Evolutionary conservation across 1,140 invertebrate genomes (phyloP), one percentile per base, ranked within the genome.

Genomic region (Melipona quadrifasciata): DNA sequence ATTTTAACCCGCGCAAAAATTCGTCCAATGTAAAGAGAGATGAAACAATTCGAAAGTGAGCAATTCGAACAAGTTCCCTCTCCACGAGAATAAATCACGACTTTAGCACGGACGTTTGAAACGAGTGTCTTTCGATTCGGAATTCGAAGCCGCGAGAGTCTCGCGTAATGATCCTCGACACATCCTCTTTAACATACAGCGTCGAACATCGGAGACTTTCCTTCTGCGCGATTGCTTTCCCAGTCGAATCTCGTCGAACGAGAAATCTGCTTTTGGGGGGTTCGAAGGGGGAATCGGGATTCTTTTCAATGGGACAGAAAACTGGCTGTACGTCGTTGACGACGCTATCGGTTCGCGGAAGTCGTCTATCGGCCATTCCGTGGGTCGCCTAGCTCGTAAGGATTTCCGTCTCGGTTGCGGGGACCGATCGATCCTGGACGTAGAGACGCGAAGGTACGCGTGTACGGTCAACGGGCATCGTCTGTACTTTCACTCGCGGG

Each of bases 401-500:
- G 67, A 85, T 90, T 82, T 87, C 82, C 65, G 82, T 87, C 73
- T 84, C 61, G 61, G 61, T 21, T 21, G 47, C 17, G 27, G 47
- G 57, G n/a, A 87, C 86, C 84, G 84, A 86, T 86, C 82, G 79
- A 68, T 53, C 27, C 55, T 47, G 27, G 39, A 27, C 34, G 34
- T 21, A 57, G 70, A 39, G 39, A 47, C 55, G 55, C 67, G 51
- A 78, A n/a, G 53, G 19, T 47, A 47, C 8, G 61, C 61, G 27
- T 39, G 39, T 27, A 67, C 77, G 65, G 53, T 47, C 71, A 34
- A 47, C 64, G 68, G 67, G 17, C 82, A 87, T 76, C 74, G 67
- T 65, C 51, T 70, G 77, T 81, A 90, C 88, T 90, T 90, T 90
- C 88, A 89, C 88, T 90, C 57, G 24, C 55, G 47, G 87, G 85